Percentiles rank a stretch among this genome's conserved stretches.
phyloP scores from a whole-genome alignment of 2,797 vertebrate species.

The Propithecus deckenii region DNA sequence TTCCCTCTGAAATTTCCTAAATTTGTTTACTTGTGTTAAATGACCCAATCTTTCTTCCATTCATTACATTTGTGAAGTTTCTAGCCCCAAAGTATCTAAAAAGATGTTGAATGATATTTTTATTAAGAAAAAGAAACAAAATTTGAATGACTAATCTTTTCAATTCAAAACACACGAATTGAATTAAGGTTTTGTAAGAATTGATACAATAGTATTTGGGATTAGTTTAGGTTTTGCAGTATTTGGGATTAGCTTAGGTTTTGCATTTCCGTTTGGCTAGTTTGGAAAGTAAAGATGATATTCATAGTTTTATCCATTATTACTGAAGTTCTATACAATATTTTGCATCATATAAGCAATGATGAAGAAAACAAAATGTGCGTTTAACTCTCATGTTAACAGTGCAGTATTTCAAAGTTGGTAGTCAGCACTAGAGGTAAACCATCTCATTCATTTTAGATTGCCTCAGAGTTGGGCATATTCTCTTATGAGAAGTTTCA shows the following conservation, averaged over 20 bases:
- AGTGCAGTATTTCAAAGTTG: background rate
- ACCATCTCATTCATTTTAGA: background rate
- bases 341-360: background rate
- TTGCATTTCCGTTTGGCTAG: background rate
- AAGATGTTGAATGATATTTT: background rate
- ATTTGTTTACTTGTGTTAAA: background rate
- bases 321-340: background rate
- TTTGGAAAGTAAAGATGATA: background rate
- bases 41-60: background rate
- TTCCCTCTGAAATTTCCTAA: background rate
- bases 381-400: background rate
- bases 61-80: background rate
- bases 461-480: background rate
- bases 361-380: background rate
- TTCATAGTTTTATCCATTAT: background rate
- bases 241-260: background rate
- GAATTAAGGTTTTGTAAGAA: background rate
- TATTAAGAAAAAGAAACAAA: background rate
- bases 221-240: background rate
- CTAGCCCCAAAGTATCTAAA: background rate
- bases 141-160: background rate
- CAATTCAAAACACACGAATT: background rate
- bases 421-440: background rate
- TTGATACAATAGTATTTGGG: background rate
- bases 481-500: background rate